These are phyloP conservation scores for Solea solea DNA, from an alignment of 2,113 vertebrate genomes.

Conservation along the genomic window DNA sequence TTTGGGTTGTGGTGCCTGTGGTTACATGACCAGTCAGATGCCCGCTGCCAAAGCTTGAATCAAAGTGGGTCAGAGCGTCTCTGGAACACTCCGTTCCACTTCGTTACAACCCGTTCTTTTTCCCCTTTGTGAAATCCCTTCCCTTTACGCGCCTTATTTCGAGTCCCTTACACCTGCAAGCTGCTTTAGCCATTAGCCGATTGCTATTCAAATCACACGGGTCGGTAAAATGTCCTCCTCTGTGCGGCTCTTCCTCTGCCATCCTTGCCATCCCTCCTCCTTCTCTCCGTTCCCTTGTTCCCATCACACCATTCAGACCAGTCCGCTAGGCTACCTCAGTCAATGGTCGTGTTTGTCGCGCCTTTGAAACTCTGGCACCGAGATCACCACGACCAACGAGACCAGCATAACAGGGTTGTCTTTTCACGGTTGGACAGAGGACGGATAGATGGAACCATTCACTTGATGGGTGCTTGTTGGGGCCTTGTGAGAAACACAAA, in stretches of 20 bases:
- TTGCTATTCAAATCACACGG: constrained; percentile 70
- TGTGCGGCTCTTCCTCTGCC: constrained; percentile 71
- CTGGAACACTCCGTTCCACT: constrained; percentile 49
- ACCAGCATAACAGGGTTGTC: constrained; percentile 47
- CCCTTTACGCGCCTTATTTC: constrained; percentile 44
- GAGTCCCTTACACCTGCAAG: constrained; percentile 66
- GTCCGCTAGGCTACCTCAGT: constrained; percentile 45
- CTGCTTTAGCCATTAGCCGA: constrained; percentile 42
- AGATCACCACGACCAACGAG: constrained; percentile 29
- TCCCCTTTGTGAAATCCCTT: constrained; percentile 9
- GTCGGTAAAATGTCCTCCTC: constrained; percentile 67
- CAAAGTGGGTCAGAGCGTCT: constrained; percentile 67
- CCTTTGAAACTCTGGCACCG: constrained; percentile 59
- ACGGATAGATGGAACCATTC: constrained; percentile 34
- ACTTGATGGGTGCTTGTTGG: constrained; percentile 11
- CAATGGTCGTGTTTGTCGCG: constrained; percentile 69
- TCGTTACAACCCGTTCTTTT: constrained; percentile 18
- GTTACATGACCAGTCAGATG: constrained; percentile 50
- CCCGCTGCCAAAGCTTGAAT: constrained; percentile 49
- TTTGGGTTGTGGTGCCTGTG: constrained; percentile 6
- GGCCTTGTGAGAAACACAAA: background rate
- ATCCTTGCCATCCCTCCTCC: constrained; percentile 46
- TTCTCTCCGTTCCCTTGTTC: constrained; percentile 29
- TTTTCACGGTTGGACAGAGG: constrained; percentile 31
- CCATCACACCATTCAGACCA: constrained; percentile 53